Evolutionary conservation across 2,797 vertebrate species (phyloP), one percentile per base, ranked within the genome.

Genomic region (Pogoniulus pusillus): DNA sequence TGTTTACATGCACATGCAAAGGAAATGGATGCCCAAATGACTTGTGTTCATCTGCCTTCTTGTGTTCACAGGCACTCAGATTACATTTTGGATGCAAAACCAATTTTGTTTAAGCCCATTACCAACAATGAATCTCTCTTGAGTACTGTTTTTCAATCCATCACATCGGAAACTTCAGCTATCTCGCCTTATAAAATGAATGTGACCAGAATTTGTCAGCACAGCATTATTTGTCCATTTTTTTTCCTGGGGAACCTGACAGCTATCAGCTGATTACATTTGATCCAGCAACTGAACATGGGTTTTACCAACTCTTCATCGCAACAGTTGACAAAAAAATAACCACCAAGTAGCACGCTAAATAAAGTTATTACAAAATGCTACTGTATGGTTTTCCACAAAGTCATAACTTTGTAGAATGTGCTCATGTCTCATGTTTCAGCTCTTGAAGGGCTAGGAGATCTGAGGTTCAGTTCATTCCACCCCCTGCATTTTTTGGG

Each of bases 21-120:
- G 55, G 70, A 90, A 73, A 6, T 51, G 66, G 76, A 63, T 93
- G 63, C 39, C 54, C 91, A 83, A 86, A 92, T 34, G 78, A 53
- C 84, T 87, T 51, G 34, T 75, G 60, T 47, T 93, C 84, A 58
- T 83, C 88, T 81, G 76, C 66, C 37, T 89, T 59, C 88, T 68
- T 92, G 70, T 81, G 35, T 81, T 94, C 69, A 43, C 47, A 53
- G 78, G 76, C 74, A 69, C 75, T 85, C 82, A 78, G 73, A 90
- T 77, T 87, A 72, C 83, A 94, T 86, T 95, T 87, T 78, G 63
- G 79, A 94, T 82, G 88, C 84, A 89, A 93, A 91, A 85, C 59
- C 82, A 66, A 82, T 91, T 90, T 86, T 89, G 43, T 66, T 92
- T 93, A 84, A 94, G 57, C 54, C 71, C 23, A 57, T 16, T 91